These are phyloP conservation scores for Centropus bengalensis DNA, from an alignment of 2,113 vertebrate species.

Conservation along the genomic window DNA sequence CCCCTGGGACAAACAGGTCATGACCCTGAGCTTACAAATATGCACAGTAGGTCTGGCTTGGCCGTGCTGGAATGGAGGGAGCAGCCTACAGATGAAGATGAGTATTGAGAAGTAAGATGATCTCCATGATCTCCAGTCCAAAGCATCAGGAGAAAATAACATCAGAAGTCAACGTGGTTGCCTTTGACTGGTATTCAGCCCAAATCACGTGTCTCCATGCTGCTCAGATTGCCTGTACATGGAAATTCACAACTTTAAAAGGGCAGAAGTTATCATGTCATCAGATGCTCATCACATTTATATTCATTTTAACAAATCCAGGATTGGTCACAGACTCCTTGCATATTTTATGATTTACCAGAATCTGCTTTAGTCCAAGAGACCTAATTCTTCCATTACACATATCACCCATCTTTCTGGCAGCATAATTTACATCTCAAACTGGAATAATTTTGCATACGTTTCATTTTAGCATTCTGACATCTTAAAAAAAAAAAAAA, in stretches of 20 bases:
- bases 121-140: background rate
- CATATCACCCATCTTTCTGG: background rate
- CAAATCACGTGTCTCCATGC: fast-evolving
- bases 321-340: background rate
- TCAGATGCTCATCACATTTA: background rate
- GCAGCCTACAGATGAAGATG: background rate
- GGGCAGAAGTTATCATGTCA: background rate
- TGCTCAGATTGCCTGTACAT: background rate
- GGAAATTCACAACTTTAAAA: background rate
- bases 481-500: background rate
- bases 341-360: background rate
- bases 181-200: fast-evolving
- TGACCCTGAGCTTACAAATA: background rate
- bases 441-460: background rate
- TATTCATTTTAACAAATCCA: background rate
- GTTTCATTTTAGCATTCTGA: slow-evolving; percentile 29
- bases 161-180: background rate
- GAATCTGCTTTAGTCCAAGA: slow-evolving; percentile 2
- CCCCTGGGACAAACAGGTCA: background rate
- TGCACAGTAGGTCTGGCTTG: background rate
- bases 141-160: fast-evolving
- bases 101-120: background rate
- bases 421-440: slow-evolving; percentile 26
- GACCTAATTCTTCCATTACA: slow-evolving; percentile 5
- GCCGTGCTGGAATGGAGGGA: background rate